Conservation (phyloP, 2,888 invertebrate species). For the Leucozona laternaria region DNA sequence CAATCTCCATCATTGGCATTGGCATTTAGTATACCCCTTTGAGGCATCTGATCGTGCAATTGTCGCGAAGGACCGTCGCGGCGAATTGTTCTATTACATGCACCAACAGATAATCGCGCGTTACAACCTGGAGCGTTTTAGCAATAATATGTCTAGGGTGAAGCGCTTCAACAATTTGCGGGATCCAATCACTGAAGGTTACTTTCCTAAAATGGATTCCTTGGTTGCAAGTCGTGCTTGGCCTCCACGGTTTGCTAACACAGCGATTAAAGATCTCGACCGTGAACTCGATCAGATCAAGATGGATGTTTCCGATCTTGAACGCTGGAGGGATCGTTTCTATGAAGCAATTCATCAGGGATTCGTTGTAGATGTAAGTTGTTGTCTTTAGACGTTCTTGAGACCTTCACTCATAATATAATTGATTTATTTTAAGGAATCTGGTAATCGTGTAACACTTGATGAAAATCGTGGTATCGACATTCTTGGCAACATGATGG, state of each 20-base stretch:
- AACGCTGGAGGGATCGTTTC: conserved; percentile 90
- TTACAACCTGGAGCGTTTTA: conserved; percentile 90
- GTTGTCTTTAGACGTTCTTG: not conserved
- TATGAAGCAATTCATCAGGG: conserved; percentile 89
- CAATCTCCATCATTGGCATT: conserved; percentile 86
- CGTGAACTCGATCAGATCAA: conserved; percentile 88
- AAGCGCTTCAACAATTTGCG: conserved; percentile 87
- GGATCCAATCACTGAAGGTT: conserved; percentile 90
- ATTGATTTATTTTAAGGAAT: conserved; percentile 83
- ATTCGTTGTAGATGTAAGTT: conserved; percentile 85
- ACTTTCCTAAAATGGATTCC: conserved; percentile 93
- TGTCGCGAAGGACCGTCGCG: conserved; percentile 88
- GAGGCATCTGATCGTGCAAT: conserved; percentile 86
- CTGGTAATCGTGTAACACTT: conserved; percentile 85
- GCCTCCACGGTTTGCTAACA: conserved; percentile 88
- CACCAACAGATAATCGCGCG: conserved; percentile 87
- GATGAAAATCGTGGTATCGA: conserved; percentile 90
- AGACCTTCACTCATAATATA: not conserved
- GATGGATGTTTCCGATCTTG: conserved; percentile 88
- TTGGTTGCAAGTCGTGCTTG: conserved; percentile 90
- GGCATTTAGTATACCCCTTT: conserved; percentile 90
- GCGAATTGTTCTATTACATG: conserved; percentile 93
- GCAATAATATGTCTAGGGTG: conserved; percentile 88
- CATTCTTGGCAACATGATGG: conserved; percentile 91
- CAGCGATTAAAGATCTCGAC: conserved; percentile 86